Conservation (phyloP, 2,797 vertebrate species). For the Euthynnus affinis region DNA sequence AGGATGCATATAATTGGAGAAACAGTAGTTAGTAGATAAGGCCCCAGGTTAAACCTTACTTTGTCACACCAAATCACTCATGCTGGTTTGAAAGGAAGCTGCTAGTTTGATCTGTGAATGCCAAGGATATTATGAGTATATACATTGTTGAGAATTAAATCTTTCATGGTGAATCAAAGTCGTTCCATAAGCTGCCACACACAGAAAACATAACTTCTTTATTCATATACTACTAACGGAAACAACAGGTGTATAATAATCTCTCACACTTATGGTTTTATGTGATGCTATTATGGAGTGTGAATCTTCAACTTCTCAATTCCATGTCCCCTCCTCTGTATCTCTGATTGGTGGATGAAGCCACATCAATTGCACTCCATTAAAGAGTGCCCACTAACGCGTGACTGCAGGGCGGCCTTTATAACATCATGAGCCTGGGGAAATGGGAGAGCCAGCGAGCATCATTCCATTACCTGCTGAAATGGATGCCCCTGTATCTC, state of each 20-base stretch:
- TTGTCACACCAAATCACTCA: constrained; percentile 73
- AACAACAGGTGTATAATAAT: constrained; percentile 58
- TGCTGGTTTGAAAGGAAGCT: constrained; percentile 45
- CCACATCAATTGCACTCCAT: constrained; percentile 75
- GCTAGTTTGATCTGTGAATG: constrained; percentile 42
- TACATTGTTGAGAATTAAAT: constrained; percentile 20
- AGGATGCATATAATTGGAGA: constrained; percentile 95
- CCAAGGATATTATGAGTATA: constrained; percentile 20
- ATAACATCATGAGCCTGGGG: constrained; percentile 76
- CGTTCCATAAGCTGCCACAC: constrained; percentile 13
- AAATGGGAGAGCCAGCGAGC: constrained; percentile 72
- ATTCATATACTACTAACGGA: constrained; percentile 22
- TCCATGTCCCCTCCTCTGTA: constrained; percentile 51
- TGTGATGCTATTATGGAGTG: constrained; percentile 50
- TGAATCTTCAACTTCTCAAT: constrained; percentile 57
- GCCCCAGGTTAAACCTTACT: constrained; percentile 87
- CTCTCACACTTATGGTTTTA: constrained; percentile 53
- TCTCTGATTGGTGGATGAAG: constrained; percentile 63
- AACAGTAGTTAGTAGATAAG: constrained; percentile 88
- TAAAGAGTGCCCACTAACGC: constrained; percentile 74
- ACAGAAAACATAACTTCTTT: constrained; percentile 18
- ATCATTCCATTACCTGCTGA: constrained; percentile 84
- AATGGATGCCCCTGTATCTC: constrained; percentile 84
- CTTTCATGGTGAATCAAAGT: constrained; percentile 16
- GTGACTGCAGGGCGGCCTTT: constrained; percentile 76